phyloP scores from a whole-genome alignment of 1,140 invertebrate genomes.

The Rhopalosiphum maidis region DNA sequence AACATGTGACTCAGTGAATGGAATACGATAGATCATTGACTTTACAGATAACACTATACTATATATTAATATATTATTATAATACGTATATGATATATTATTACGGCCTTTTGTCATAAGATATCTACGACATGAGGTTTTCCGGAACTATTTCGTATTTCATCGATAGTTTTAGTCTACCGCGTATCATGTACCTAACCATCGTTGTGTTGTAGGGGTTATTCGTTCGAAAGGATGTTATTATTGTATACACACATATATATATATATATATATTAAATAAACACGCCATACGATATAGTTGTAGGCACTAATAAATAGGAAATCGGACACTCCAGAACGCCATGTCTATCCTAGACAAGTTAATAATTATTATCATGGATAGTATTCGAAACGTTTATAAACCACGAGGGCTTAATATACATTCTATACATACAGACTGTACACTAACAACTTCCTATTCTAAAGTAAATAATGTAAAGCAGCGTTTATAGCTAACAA shows the following conservation, averaged over 20 bases:
- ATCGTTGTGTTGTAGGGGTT: not conserved
- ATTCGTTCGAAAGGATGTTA: not conserved
- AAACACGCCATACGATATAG: not conserved
- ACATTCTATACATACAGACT: not conserved
- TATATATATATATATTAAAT: not conserved
- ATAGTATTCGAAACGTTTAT: not conserved
- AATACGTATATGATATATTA: no score
- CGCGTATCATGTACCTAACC: not conserved
- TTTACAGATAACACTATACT: not conserved
- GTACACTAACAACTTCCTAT: not conserved
- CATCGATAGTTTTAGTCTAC: not conserved
- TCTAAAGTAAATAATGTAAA: conserved; percentile 27
- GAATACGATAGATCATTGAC: not conserved
- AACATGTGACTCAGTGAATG: not conserved
- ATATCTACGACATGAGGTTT: not conserved
- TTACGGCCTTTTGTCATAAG: not conserved
- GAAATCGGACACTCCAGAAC: not conserved
- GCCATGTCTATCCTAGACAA: conserved; percentile 29
- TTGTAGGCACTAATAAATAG: not conserved
- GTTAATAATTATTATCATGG: not conserved
- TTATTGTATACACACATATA: not conserved
- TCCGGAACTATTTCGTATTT: not conserved
- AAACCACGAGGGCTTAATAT: not conserved
- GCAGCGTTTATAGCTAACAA: not conserved
- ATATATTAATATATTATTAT: not conserved